Conservation (phyloP, 2,113 vertebrate species). For the Sardina pilchardus region DNA sequence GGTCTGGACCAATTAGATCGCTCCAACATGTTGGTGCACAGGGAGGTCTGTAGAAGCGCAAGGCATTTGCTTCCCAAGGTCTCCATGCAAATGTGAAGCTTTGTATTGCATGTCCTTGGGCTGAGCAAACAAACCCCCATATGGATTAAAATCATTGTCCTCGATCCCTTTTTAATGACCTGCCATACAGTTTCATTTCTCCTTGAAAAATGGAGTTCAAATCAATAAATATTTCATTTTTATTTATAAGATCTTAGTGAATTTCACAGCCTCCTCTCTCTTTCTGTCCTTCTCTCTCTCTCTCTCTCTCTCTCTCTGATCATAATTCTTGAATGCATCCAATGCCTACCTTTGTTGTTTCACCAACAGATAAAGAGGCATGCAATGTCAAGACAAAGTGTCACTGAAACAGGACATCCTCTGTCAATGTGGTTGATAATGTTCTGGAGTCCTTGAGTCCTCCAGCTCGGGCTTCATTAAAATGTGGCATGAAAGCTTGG, state of each 20-base stretch:
- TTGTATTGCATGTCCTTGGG: conserved; percentile 46
- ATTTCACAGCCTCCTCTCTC: not conserved
- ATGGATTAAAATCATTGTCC: conserved; percentile 33
- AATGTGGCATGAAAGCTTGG: not conserved
- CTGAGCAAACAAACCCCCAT: conserved; percentile 33
- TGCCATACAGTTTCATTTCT: conserved; percentile 29
- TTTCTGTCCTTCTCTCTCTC: not conserved
- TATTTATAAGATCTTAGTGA: conserved; percentile 31
- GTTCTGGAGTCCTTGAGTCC: not conserved
- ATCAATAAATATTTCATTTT: conserved; percentile 42
- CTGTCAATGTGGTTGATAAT: not conserved
- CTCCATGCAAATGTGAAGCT: conserved; percentile 45
- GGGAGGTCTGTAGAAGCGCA: conserved; percentile 19
- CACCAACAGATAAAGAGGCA: not conserved
- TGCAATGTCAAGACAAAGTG: not conserved
- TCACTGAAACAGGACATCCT: not conserved
- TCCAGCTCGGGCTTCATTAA: not conserved
- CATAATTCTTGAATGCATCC: not conserved
- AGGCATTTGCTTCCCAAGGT: conserved; percentile 38
- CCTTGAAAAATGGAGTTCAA: conserved; percentile 42
- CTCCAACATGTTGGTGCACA: not conserved
- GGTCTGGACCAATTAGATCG: conserved; percentile 35
- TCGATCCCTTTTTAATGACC: conserved; percentile 47
- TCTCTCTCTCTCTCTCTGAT: not conserved
- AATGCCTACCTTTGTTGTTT: not conserved